Evolutionary conservation across 2,797 vertebrate genomes (phyloP), one percentile per base, ranked within the genome.

Genomic region (Typhlichthys eigenmanni): DNA sequence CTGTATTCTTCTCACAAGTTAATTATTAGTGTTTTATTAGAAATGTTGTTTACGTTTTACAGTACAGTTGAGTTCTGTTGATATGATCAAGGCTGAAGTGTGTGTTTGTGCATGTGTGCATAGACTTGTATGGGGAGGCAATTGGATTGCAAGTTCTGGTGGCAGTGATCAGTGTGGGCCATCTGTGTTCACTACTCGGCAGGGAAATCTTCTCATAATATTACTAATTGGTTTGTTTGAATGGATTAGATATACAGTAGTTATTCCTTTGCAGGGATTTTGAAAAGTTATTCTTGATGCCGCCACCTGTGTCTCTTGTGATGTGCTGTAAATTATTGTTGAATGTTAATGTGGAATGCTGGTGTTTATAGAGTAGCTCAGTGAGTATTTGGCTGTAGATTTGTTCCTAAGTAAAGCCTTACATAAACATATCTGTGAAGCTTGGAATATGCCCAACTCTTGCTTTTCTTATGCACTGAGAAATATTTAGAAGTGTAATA

Each of bases 341-440:
- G 74, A 78, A 81, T 62, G 71, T 78, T 80, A 66, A 81, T 76
- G 75, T 81, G 72, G 80, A 82, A 87, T 65, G 68, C 55, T 58
- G 48, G 70, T 86, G 82, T 88, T 88, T 87, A 82, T 71, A 80
- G 72, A 79, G 70, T 8, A 62, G 68, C 75, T 82, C 64, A 34
- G 69, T 77, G 68, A 81, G 76, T 85, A 77, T 88, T 85, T 82
- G 80, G 80, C 82, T 76, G 80, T 84, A 70, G 72, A 69, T 76
- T 69, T 60, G 66, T 78, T 76, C 67, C 83, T 78, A 81, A 88
- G 87, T 82, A 80, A 85, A 86, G 61, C 68, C 63, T 76, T 56
- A 24, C 66, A 73, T 78, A 87, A 83, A 82, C 80, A 85, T 78
- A 86, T 83, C 81, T 86, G 81, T 58, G 81, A 71, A 64, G 57